Evolutionary conservation across 2,797 vertebrate genomes (phyloP), one percentile per base, ranked within the genome.

Genomic region (Pristis pectinata): DNA sequence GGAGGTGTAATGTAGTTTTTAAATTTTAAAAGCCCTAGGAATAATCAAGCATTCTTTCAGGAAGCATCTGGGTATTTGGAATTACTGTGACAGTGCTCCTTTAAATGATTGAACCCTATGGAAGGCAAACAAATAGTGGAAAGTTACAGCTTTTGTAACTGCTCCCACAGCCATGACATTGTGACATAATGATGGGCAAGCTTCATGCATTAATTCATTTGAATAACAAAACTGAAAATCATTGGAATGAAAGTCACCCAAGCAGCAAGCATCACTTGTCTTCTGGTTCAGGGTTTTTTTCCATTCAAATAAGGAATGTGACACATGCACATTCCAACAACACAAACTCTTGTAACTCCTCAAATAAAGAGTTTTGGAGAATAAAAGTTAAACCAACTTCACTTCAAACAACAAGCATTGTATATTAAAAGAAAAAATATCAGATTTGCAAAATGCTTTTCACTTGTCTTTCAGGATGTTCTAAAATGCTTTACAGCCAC

Each of bases 171-270:
- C 17, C 70, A 13, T 76, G 70, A 76, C 92, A 94, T 49, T 74
- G 70, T 94, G 92, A 94, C 92, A 76, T 92, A 53, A 70, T 1
- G 30, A 74, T 94, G 67, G 27, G 49, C 91, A 94, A 74, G 24
- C 92, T 53, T 76, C 92, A 94, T 74, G 27, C 92, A 94, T 94
- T 94, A 94, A 74, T 94, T 94, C 92, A 76, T 76, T 27, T 19
- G 70, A 94, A 76, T 94, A 94, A 94, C 59, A 91, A 91, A 37
- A 49, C 59, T n/a, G 56, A n/a, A 91, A 37, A 64, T 91, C 59
- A 74, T 93, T 74, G 44, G 67, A 72, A 72, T 74, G 24, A 94
- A 94, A 76, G 17, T 94, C 67, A 76, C 4, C 70, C 6, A 56
- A 76, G 70, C 70, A 76, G 92, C 70, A 74, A 53, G 30, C 13